Evolutionary conservation across 1,140 invertebrate genomes (phyloP), one percentile per base, ranked within the genome.

Genomic region (Tetramorium parvispinum): DNA sequence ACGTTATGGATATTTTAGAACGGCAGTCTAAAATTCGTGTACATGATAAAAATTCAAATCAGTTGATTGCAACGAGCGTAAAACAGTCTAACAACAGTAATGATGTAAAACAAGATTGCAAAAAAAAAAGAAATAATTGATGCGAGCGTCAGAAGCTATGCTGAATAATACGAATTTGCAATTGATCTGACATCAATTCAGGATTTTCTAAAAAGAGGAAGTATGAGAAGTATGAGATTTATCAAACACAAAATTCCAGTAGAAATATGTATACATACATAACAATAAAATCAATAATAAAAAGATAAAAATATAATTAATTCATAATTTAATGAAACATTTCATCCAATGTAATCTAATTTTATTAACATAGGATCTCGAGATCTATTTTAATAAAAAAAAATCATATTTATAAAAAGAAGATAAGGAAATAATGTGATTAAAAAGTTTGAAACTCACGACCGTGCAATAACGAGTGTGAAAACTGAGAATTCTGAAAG

Each of bases 361-460:
- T 11, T 65, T 32, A 32, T 32, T 32, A 32, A 32, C 0, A 1
- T 40, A 65, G 18, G 5, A 40, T 37, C 8, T 65, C 0, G 10
- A 43, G 55, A 55, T 73, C 7, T 37, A 10, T 16, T 16, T 75
- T 21, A 55, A 53, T 53, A 53, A 21, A 57, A 59, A 16, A 75
- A 5, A 3, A 40, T 37, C 11, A 11, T 43, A 43, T 46, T 59
- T 3, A 37, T 3, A 37, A 37, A 24, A 76, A n/a, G 18, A 10
- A 57, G 8, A 27, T 18, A 3, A 43, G 11, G 8, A 3, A 68
- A 79, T 13, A 53, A 37, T 66, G 18, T 2, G 18, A 79, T 18
- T 53, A 37, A 79, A 37, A 79, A 79, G 8, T 68, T 32, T 49
- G 32, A 79, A 66, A 13, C 46, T 65, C 13, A 78, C 59, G 27